These are phyloP conservation scores for Dione juno DNA, from an alignment of 2,888 invertebrate genomes.

Conservation along the genomic window DNA sequence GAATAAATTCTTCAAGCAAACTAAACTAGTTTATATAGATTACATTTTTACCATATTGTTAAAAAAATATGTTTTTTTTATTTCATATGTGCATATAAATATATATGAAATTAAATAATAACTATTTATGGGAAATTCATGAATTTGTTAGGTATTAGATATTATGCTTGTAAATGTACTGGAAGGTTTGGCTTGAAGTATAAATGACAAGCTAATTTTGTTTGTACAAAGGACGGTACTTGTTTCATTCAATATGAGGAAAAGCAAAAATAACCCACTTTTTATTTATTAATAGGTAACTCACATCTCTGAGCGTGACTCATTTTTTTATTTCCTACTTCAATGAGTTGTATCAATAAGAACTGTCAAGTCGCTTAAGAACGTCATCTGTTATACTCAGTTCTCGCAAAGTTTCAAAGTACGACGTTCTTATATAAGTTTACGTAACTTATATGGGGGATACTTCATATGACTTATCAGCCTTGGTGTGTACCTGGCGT, in stretches of 20 bases:
- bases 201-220: not conserved
- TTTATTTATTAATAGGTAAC: too few species aligned
- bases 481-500: conserved; percentile 12
- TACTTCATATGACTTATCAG: conserved; percentile 37
- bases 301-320: conserved; percentile 5
- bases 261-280: conserved; percentile 6
- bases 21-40: not conserved
- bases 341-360: conserved; percentile 42
- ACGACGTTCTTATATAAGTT: conserved; percentile 41
- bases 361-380: conserved; percentile 44
- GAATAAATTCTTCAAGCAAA: not conserved
- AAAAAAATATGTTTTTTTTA: too few species aligned
- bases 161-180: not conserved
- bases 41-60: too few species aligned
- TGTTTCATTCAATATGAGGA: not conserved
- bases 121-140: too few species aligned
- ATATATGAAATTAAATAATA: too few species aligned
- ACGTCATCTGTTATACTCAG: conserved; percentile 42
- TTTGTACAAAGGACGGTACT: not conserved
- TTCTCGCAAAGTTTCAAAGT: conserved; percentile 39
- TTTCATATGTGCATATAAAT: too few species aligned
- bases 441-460: conserved; percentile 42
- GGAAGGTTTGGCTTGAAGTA: not conserved
- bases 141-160: not conserved
- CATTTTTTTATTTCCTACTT: conserved; percentile 21